phyloP scores from a whole-genome alignment of 2,113 vertebrate species.

The Colaptes auratus region DNA sequence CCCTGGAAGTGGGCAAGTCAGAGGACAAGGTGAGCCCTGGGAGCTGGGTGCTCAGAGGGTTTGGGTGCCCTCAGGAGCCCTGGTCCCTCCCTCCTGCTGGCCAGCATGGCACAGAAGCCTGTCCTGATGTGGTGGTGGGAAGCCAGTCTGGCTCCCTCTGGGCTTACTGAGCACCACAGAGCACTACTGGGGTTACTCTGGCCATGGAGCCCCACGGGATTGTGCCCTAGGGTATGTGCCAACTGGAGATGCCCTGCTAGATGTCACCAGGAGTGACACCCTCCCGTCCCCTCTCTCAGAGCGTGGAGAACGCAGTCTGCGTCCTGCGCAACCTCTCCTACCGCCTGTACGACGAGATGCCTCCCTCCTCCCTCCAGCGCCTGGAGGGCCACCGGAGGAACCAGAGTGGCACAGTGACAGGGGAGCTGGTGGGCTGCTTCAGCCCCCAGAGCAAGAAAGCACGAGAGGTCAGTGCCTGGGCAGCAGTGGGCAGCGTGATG shows the following conservation, averaged over 20 bases:
- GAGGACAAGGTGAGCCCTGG: slow-evolving; percentile 86
- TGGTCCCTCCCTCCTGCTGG: accelerated
- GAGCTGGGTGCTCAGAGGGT: not conserved
- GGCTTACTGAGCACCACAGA: not conserved
- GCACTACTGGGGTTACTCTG: not conserved
- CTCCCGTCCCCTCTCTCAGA: slow-evolving; percentile 61
- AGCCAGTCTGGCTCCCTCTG: not conserved
- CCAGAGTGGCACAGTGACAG: not conserved
- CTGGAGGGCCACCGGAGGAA: slow-evolving; percentile 85
- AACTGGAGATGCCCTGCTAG: not conserved
- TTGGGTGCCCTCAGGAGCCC: not conserved
- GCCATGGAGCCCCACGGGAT: accelerated
- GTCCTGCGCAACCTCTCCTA: slow-evolving; percentile 95
- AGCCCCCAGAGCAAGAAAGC: slow-evolving; percentile 86
- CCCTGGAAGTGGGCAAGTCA: slow-evolving; percentile 83
- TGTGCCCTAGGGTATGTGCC: accelerated
- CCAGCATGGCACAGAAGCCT: accelerated
- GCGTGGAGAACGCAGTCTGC: slow-evolving; percentile 91
- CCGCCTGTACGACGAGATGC: slow-evolving; percentile 92
- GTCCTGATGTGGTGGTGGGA: not conserved
- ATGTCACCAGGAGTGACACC: not conserved
- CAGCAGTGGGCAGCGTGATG: accelerated
- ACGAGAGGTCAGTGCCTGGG: slow-evolving; percentile 75
- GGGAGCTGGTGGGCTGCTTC: slow-evolving; percentile 90
- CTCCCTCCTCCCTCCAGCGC: slow-evolving; percentile 83